Base-by-base conservation (phyloP, 2,797 vertebrate species). In the Pygocentrus nattereri region DNA sequence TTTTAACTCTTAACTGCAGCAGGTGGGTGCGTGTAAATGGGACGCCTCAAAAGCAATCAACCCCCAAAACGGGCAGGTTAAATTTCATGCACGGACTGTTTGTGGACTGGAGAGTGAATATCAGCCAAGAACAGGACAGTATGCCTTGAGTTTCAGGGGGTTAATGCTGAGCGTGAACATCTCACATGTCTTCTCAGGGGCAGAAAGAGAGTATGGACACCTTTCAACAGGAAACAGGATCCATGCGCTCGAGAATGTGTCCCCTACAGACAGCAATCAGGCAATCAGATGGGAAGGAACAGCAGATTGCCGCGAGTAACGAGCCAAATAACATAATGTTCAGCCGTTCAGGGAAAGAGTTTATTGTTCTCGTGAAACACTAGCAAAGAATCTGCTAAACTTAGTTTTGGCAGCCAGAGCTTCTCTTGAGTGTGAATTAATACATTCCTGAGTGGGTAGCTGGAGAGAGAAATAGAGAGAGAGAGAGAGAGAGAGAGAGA, bases 201-300 rank as follows among this genome's bases (percentile, higher is more conserved):
- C 68, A 7, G 34, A 49, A 27, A 50, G 25, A 31, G 12, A n/a
- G 16, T 5, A 21, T 31, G 18, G 23, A 21, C 27, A 21, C 49
- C 23, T 19, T 11, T 27, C 47, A 62, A 72, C 54, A 8, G 38
- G 47, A 15, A 52, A 72, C 21, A 34, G 52, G 41, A 70, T 59
- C 23, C 10, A 19, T 49, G 61, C 6, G 7, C 61, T 15, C 25
- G 62, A 30, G 59, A 30, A 62, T 30, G 16, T n/a, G 18, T 59
- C 23, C 27, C 31, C 49, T 80, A 47, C 31, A n/a, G 78, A 30
- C 23, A 64, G 85, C 62, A 62, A 58, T 56, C 15, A 23, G 10
- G 23, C 44, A 72, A 83, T 85, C 79, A 76, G 85, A 82, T 81
- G n/a, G 82, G 72, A 84, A 86, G 34, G 68, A 84, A 78, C 72